These are phyloP conservation scores for Mohoua ochrocephala DNA, from an alignment of 2,113 vertebrate species.

Conservation along the genomic window DNA sequence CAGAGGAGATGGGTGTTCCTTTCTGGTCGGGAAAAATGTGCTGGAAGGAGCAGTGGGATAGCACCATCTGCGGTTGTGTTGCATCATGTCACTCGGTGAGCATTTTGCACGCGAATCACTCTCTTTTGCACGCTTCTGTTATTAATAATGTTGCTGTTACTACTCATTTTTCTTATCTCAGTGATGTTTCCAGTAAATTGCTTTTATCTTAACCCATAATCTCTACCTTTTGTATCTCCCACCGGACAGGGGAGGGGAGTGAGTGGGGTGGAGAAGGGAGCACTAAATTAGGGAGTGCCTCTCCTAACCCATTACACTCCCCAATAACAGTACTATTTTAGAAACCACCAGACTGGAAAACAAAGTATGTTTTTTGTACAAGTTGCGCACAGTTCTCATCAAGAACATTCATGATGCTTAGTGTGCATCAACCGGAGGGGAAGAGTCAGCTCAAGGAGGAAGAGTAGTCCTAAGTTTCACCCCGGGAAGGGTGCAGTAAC, in stretches of 20 bases:
- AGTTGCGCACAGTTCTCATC: background rate
- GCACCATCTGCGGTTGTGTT: accelerated
- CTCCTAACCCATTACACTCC: background rate
- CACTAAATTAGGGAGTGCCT: too few relatives aligned
- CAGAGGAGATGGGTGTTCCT: background rate
- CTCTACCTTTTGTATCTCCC: background rate
- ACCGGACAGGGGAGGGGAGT: too few relatives aligned
- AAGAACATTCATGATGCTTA: background rate
- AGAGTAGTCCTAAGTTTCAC: background rate
- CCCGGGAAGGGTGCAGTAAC: background rate
- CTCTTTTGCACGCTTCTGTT: background rate
- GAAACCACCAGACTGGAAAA: background rate
- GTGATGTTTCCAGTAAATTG: background rate
- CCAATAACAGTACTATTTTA: background rate
- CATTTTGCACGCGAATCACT: background rate
- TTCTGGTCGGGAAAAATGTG: accelerated
- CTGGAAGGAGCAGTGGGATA: background rate
- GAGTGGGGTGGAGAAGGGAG: accelerated
- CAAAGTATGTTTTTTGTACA: background rate
- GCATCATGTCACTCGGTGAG: accelerated
- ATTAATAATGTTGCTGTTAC: background rate
- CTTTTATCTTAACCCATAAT: background rate
- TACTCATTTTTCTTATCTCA: background rate
- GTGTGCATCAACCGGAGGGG: background rate
- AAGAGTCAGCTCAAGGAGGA: background rate